Percentiles rank a stretch among this genome's conserved stretches.
These are phyloP conservation scores for Sycophila texana DNA, from an alignment of 2,888 invertebrate species.

Conservation along the genomic window DNA sequence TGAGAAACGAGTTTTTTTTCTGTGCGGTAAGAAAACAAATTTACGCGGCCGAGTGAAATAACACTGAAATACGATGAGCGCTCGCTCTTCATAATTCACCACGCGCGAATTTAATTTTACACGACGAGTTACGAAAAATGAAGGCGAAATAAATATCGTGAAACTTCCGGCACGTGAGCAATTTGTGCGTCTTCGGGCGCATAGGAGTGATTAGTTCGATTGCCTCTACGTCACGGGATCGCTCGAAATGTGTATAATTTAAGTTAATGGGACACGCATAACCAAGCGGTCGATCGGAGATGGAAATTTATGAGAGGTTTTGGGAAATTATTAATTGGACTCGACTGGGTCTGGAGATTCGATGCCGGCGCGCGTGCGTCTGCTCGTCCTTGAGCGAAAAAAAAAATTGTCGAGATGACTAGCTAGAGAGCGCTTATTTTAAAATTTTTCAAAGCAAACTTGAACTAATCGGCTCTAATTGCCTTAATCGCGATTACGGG, in stretches of 20 bases:
- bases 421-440: neutral
- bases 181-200: too few species aligned
- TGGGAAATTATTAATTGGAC: conserved; percentile 31
- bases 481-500: too few species aligned
- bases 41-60: too few species aligned
- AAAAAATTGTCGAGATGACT: neutral
- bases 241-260: conserved; percentile 3
- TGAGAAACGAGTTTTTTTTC: too few species aligned
- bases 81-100: too few species aligned
- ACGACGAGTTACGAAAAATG: too few species aligned
- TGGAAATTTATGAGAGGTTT: conserved; percentile 20
- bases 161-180: neutral
- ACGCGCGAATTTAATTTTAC: too few species aligned
- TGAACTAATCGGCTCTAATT: too few species aligned
- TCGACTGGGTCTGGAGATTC: neutral
- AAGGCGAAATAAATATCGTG: too few species aligned
- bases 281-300: neutral
- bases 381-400: conserved; percentile 15
- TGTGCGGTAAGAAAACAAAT: too few species aligned
- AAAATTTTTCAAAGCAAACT: neutral
- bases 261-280: neutral
- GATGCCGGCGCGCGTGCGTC: conserved; percentile 4
- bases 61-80: too few species aligned
- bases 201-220: too few species aligned
- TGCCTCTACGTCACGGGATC: neutral